Base-by-base conservation (phyloP, 2,888 invertebrate species). In the Ypsolopha scabrella region DNA sequence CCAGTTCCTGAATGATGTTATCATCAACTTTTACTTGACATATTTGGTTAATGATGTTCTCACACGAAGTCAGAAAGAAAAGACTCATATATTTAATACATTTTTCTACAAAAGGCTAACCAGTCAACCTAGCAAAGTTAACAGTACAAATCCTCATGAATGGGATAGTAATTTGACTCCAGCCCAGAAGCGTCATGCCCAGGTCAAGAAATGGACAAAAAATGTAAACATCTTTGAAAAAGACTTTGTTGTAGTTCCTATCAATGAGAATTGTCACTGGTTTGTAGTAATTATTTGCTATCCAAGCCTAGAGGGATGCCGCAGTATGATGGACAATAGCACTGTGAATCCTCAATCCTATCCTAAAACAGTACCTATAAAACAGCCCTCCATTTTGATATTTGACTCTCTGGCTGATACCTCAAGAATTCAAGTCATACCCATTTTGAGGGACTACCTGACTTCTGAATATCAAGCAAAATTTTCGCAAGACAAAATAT, bases 231-330 rank as follows among this genome's bases (percentile, higher is more conserved):
- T 99, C 51, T 99, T 99, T 79, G 92, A 94, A 48, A 99, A 98
- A 87, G 98, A 99, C 76, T 99, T 93, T 74, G 91, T 99, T 55
- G 91, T 99, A 58, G 93, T 99, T 72, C 99, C 99, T 58, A 97
- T 99, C 52, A 98, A 99, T 87, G 98, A 99, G 85, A 95, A 96
- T 88, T 96, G 94, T 46, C 99, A 99, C 87, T 99, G 99, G 99
- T 98, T 96, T 81, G 89, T 99, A 61, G 98, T 97, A 1, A 95
- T 99, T 48, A 94, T 99, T 52, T 99, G 98, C 75, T 98, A 93
- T 75, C 98, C 99, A 45, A 93, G 93, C 51, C 82, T 96, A 57
- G 91, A 91, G 50, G 93, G 92, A 0, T 90, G 91, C 51, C 87
- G 90, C 50, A 91, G 91, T 58, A 89, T 89, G 73, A 83, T 88